phyloP scores from a whole-genome alignment of 2,888 invertebrate genomes.

The Hedya salicella region DNA sequence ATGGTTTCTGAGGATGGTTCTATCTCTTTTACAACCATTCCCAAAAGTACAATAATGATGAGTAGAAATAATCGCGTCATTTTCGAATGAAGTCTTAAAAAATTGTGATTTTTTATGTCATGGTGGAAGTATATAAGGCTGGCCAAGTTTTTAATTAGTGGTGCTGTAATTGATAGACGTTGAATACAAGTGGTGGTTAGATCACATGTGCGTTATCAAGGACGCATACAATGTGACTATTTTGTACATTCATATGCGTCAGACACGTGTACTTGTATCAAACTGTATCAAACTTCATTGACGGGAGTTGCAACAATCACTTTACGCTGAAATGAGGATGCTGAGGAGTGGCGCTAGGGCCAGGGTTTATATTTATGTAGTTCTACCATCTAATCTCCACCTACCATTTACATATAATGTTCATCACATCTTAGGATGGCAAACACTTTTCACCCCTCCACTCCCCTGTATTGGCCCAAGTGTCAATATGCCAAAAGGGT shows the following conservation, averaged over 20 bases:
- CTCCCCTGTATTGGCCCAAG: too few relatives aligned
- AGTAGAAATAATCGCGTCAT: constrained; percentile 34
- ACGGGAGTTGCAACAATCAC: too few relatives aligned
- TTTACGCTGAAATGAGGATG: too few relatives aligned
- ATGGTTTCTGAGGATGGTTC: constrained; percentile 60
- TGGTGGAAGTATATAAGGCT: constrained; percentile 41
- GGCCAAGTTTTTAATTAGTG: constrained; percentile 20
- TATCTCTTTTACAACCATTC: constrained; percentile 45
- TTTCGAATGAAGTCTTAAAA: not conserved
- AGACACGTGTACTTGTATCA: not conserved
- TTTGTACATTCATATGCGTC: not conserved
- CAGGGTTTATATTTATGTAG: too few relatives aligned
- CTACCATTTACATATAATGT: too few relatives aligned
- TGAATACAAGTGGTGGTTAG: constrained; percentile 5
- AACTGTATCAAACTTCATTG: too few relatives aligned
- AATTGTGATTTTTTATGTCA: not conserved
- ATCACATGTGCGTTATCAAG: constrained; percentile 32
- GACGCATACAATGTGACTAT: not conserved
- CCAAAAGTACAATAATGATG: constrained; percentile 48
- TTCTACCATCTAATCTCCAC: too few relatives aligned
- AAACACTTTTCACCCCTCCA: too few relatives aligned
- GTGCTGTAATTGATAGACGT: constrained; percentile 25
- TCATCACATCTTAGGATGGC: too few relatives aligned
- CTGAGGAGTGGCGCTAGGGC: too few relatives aligned
- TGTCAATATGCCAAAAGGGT: too few relatives aligned